Percentiles rank a stretch among this genome's conserved stretches.
phyloP scores from a whole-genome alignment of 1,140 invertebrate genomes.

The Drosophila carrolli region DNA sequence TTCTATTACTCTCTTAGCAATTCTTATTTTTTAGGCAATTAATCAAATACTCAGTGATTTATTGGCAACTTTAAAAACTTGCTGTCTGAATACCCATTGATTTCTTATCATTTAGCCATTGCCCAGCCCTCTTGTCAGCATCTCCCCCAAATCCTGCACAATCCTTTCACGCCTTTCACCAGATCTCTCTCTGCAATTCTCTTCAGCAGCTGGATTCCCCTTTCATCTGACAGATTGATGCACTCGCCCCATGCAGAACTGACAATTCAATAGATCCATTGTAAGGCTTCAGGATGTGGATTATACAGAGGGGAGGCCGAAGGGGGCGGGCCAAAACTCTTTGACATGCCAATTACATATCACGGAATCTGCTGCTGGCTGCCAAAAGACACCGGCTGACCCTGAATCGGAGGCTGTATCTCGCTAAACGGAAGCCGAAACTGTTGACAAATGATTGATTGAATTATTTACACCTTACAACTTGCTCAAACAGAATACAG shows the following conservation, averaged over 20 bases:
- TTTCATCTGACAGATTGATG: constrained; percentile 61
- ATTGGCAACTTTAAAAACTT: background rate
- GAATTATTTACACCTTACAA: constrained; percentile 83
- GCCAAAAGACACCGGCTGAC: constrained; percentile 46
- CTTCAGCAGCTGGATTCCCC: constrained; percentile 45
- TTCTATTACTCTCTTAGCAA: background rate
- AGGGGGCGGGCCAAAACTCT: constrained; percentile 17
- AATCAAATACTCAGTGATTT: constrained; percentile 41
- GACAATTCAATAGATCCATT: constrained; percentile 65
- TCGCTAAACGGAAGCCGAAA: constrained; percentile 74
- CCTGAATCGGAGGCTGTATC: constrained; percentile 46
- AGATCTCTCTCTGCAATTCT: background rate
- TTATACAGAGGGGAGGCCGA: constrained; percentile 3
- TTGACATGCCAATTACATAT: constrained; percentile 62
- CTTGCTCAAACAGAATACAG: constrained; percentile 31
- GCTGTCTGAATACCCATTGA: constrained; percentile 18
- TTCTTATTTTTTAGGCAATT: constrained; percentile 14
- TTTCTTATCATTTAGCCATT: constrained; percentile 53
- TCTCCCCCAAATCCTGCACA: constrained; percentile 28
- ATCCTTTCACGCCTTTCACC: constrained; percentile 81
- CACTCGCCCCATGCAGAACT: constrained; percentile 38
- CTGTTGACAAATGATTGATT: constrained; percentile 83
- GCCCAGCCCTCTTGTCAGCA: constrained; percentile 8
- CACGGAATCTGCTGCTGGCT: constrained; percentile 22
- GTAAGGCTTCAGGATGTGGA: constrained; percentile 55